These are phyloP conservation scores for Dryoscopus gambensis DNA, from an alignment of 2,113 vertebrate species.

Conservation along the genomic window DNA sequence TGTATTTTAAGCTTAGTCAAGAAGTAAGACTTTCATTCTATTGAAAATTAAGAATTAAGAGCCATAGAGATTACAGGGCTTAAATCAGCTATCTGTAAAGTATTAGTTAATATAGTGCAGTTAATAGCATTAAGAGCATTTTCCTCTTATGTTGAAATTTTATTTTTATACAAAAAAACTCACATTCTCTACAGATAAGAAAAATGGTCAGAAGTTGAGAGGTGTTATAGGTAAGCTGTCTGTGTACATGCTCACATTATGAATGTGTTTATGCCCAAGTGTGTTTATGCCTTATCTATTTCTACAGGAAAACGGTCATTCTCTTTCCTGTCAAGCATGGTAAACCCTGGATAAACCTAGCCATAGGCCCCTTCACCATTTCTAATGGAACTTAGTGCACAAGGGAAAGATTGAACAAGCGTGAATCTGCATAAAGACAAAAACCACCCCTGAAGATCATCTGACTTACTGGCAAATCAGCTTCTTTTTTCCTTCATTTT, in stretches of 20 bases:
- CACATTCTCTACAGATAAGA: not conserved
- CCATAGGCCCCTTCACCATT: not conserved
- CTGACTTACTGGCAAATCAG: not conserved
- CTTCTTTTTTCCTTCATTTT: not conserved
- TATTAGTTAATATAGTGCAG: not conserved
- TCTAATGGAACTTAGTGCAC: not conserved
- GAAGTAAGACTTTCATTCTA: not conserved
- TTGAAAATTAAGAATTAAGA: not conserved
- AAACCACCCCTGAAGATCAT: not conserved
- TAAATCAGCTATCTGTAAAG: not conserved
- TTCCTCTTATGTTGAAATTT: not conserved
- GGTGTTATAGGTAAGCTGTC: not conserved
- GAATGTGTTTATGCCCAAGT: not conserved
- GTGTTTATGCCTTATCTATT: not conserved
- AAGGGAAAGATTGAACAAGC: not conserved
- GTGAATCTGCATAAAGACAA: not conserved
- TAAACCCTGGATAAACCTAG: not conserved
- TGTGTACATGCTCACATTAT: not conserved
- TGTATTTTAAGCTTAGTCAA: not conserved
- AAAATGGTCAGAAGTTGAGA: not conserved
- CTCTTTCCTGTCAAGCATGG: not conserved
- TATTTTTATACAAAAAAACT: not conserved
- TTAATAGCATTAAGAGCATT: not conserved
- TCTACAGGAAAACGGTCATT: accelerated
- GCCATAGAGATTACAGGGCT: not conserved